A percentile compares a stretch with the other conserved stretches of the same genome.
Conservation (phyloP, 1,140 invertebrate genomes). For the Brachionus angularis region DNA sequence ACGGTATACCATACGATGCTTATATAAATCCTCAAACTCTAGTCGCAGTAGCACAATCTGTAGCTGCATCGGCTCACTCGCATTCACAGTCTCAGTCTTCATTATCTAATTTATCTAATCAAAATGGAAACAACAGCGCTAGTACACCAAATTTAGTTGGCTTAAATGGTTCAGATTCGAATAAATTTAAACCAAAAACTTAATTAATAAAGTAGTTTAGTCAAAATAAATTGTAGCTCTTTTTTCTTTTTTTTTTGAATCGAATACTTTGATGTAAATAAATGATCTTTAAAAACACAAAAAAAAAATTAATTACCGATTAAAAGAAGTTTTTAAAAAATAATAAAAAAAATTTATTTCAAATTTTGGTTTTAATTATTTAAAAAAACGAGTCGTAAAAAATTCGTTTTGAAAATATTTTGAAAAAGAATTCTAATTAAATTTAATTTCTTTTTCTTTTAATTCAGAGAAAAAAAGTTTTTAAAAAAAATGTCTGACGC, state of each 20-base stretch:
- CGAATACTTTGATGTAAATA: no score
- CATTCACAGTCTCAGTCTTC: conserved; percentile 22
- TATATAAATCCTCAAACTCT: conserved; percentile 33
- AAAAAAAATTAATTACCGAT: no score
- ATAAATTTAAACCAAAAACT: background rate
- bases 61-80: conserved; percentile 12
- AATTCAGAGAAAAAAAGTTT: background rate
- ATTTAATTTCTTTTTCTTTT: background rate
- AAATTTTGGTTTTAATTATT: conserved; percentile 2
- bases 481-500: background rate
- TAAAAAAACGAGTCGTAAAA: conserved; percentile 2
- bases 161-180: conserved; percentile 15
- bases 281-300: no score
- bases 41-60: conserved; percentile 15
- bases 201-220: no score
- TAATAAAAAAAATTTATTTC: conserved; percentile 5
- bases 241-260: no score
- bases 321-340: background rate
- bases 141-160: conserved; percentile 23
- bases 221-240: no score
- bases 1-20: conserved; percentile 26
- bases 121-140: conserved; percentile 22
- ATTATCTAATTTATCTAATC: background rate
- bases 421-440: no score
- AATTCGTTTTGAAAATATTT: no score